Conservation (phyloP, 2,113 vertebrate species). For the Calyptommatus sinebrachiatus region DNA sequence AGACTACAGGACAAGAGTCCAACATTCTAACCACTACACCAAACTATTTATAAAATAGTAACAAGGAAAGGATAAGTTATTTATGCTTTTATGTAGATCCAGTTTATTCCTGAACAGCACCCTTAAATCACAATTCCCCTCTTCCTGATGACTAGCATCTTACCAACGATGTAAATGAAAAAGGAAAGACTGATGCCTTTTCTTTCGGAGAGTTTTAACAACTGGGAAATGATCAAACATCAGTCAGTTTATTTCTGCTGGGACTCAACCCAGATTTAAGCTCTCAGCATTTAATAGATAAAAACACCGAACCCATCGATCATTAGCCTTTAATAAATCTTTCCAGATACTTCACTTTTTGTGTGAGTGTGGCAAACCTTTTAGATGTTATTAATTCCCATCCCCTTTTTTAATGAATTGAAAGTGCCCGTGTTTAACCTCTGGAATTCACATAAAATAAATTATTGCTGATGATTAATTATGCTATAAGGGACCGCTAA, state of each 20-base stretch:
- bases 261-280: constrained; percentile 38
- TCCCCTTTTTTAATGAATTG: constrained; percentile 52
- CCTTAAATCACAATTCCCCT: background rate
- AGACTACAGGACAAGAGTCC: no score
- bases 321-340: constrained; percentile 51
- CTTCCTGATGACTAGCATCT: constrained; percentile 16
- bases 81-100: background rate
- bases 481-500: constrained; percentile 44
- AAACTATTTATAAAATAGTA: background rate
- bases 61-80: background rate
- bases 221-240: constrained; percentile 35
- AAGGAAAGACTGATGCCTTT: background rate
- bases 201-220: constrained; percentile 15
- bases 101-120: background rate
- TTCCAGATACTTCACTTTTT: constrained; percentile 36
- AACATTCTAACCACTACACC: background rate
- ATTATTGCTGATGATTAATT: constrained; percentile 61
- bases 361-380: constrained; percentile 34
- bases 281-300: constrained; percentile 43
- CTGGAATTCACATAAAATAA: constrained; percentile 42
- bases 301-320: constrained; percentile 42
- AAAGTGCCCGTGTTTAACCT: constrained; percentile 50
- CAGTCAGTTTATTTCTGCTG: constrained; percentile 20
- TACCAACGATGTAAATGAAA: background rate
- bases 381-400: constrained; percentile 53